Percentiles rank a stretch among this genome's conserved stretches.
Evolutionary conservation across 30 jellyfish, hydroid and myxozoan species (phyloP).

Genomic region (Phacellophora camtschatica): DNA sequence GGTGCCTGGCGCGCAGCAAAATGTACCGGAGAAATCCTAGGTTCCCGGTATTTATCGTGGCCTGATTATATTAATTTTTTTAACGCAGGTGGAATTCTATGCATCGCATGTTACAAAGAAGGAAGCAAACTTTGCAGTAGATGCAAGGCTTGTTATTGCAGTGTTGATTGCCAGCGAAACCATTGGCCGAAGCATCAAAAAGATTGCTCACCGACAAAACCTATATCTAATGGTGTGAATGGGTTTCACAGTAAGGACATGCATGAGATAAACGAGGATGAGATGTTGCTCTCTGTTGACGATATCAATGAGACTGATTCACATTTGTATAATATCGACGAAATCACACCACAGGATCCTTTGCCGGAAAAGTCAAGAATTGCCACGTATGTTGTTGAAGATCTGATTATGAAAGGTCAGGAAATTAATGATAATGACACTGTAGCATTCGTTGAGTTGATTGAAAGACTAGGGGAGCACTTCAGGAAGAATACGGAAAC

Average conservation of each 20-base stretch:
- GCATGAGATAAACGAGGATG: neutral
- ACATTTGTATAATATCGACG: neutral
- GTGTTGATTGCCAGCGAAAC: slow-evolving; percentile 61
- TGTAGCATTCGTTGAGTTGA: slow-evolving; percentile 4
- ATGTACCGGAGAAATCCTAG: too few species aligned
- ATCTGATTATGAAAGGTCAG: slow-evolving; percentile 46
- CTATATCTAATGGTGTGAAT: neutral
- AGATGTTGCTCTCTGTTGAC: slow-evolving; percentile 17
- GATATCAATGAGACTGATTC: neutral
- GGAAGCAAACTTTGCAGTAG: slow-evolving; percentile 48
- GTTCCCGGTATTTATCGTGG: neutral
- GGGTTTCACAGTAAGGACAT: neutral
- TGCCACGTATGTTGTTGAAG: slow-evolving; percentile 37
- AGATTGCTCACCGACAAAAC: slow-evolving; percentile 9
- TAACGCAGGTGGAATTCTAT: slow-evolving; percentile 2
- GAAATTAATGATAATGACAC: slow-evolving; percentile 32
- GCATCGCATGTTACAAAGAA: slow-evolving; percentile 37
- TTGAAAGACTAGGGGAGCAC: slow-evolving; percentile 3
- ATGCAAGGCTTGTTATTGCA: slow-evolving; percentile 67
- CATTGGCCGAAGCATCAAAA: slow-evolving; percentile 72
- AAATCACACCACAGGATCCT: slow-evolving; percentile 10
- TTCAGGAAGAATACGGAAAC: neutral
- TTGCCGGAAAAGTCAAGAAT: neutral
- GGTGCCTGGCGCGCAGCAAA: too few species aligned
- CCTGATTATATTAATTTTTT: neutral